A percentile compares a stretch with the other conserved stretches of the same genome.
These are phyloP conservation scores for Nothobranchius kuhntae DNA, from an alignment of 2,113 vertebrate genomes.

Conservation along the genomic window DNA sequence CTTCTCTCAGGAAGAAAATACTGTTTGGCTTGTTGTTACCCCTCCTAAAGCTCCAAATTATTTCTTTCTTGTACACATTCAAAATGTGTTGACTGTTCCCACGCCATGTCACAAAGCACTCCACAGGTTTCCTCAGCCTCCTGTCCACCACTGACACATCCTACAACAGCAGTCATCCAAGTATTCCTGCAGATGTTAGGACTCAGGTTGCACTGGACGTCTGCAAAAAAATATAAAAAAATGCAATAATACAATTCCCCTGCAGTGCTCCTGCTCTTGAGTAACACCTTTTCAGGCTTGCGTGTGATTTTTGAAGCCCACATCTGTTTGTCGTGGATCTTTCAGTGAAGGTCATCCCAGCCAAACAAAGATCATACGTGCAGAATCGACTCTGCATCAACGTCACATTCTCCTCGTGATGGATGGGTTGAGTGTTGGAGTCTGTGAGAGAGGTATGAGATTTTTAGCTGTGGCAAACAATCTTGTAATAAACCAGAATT, in stretches of 20 bases:
- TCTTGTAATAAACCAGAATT: slow-evolving; percentile 20
- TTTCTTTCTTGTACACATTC: background rate
- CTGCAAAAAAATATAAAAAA: background rate
- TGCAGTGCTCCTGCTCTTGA: background rate
- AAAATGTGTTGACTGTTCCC: background rate
- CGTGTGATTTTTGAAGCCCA: background rate
- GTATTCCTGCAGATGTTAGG: background rate
- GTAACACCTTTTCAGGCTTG: background rate
- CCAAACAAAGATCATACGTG: background rate
- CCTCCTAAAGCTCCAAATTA: background rate
- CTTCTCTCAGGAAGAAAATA: background rate
- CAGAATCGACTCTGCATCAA: background rate
- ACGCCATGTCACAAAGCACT: background rate
- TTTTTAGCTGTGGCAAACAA: slow-evolving; percentile 42
- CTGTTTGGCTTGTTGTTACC: background rate
- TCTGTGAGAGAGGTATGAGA: background rate
- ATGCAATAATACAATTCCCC: background rate
- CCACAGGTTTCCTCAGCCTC: background rate
- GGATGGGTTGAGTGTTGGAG: background rate
- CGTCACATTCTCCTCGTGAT: slow-evolving; percentile 1
- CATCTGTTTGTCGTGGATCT: background rate
- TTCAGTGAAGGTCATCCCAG: background rate
- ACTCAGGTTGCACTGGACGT: background rate
- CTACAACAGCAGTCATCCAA: background rate
- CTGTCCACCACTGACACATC: background rate